Conservation (phyloP, 2,797 vertebrate species). For the Falco rusticolus region DNA sequence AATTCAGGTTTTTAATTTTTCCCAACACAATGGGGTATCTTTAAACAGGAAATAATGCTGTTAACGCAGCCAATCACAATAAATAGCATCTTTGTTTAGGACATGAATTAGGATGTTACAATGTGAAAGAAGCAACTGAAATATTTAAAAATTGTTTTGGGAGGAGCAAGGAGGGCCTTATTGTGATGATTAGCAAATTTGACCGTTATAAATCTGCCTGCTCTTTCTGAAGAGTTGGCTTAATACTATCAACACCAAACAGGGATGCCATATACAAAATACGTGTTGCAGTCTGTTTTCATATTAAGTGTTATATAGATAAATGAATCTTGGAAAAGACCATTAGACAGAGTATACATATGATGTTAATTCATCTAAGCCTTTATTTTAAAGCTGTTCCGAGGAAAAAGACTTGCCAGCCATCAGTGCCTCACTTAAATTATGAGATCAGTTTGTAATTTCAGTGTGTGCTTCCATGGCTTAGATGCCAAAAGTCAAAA, state of each 20-base stretch:
- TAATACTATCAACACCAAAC: background rate
- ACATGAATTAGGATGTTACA: background rate
- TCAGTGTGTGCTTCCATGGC: background rate
- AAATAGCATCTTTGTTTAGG: background rate
- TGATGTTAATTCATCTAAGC: background rate
- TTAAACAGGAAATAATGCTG: background rate
- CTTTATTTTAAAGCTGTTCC: background rate
- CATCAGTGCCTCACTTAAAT: background rate
- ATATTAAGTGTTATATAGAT: background rate
- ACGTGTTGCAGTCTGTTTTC: background rate
- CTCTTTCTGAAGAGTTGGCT: background rate
- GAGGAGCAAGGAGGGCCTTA: background rate
- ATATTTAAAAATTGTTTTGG: background rate
- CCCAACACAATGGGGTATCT: background rate
- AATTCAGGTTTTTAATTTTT: background rate
- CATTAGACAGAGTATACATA: background rate
- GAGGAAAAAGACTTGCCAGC: background rate
- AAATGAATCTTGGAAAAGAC: background rate
- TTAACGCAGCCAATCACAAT: background rate
- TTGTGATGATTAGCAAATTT: background rate
- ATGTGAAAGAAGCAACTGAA: background rate
- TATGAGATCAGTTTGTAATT: background rate
- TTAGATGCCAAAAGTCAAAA: background rate
- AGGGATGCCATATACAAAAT: background rate
- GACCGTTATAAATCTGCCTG: background rate